Percentiles rank a stretch among this genome's conserved stretches.
Evolutionary conservation across 1,140 invertebrate genomes (phyloP).

Genomic region (Drosophila gunungcola): DNA sequence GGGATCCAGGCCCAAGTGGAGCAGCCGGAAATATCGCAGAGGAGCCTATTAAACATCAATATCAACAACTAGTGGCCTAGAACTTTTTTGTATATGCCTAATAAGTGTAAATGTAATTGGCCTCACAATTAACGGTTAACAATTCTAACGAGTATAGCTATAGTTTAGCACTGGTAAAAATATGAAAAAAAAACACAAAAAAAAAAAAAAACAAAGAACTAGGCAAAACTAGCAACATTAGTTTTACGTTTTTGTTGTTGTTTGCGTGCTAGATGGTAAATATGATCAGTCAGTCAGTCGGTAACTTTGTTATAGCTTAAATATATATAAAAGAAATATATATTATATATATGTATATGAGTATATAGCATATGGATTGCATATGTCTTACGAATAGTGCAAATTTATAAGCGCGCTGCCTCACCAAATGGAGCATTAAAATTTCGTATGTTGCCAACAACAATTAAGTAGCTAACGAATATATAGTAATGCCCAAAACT

Average conservation of each 20-base stretch:
- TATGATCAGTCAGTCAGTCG: conserved; percentile 30
- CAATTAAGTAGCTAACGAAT: conserved; percentile 14
- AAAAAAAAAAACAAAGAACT: not conserved
- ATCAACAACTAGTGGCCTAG: conserved; percentile 58
- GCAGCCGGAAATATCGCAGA: not conserved
- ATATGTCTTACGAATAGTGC: conserved; percentile 42
- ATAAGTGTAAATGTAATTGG: conserved; percentile 54
- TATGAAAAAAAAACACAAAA: not conserved
- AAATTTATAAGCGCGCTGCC: conserved; percentile 39
- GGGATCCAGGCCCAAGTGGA: too few relatives aligned
- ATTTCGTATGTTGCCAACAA: conserved; percentile 8
- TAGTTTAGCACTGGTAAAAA: conserved; percentile 14
- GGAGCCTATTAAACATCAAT: conserved; percentile 38
- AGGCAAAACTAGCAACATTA: conserved; percentile 13
- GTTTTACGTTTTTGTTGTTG: conserved; percentile 58
- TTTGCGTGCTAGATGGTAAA: conserved; percentile 36
- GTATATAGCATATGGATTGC: conserved; percentile 11
- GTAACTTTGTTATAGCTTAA: conserved; percentile 57
- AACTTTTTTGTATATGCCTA: conserved; percentile 44
- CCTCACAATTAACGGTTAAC: conserved; percentile 27
- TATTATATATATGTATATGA: conserved; percentile 30
- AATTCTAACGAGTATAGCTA: conserved; percentile 12
- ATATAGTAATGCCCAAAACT: not conserved
- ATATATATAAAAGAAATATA: conserved; percentile 54
- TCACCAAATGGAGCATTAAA: conserved; percentile 10